Percentiles rank a stretch among this genome's conserved stretches.
These are phyloP conservation scores for Hymenochirus boettgeri DNA, from an alignment of 2,113 vertebrate genomes.

Conservation along the genomic window DNA sequence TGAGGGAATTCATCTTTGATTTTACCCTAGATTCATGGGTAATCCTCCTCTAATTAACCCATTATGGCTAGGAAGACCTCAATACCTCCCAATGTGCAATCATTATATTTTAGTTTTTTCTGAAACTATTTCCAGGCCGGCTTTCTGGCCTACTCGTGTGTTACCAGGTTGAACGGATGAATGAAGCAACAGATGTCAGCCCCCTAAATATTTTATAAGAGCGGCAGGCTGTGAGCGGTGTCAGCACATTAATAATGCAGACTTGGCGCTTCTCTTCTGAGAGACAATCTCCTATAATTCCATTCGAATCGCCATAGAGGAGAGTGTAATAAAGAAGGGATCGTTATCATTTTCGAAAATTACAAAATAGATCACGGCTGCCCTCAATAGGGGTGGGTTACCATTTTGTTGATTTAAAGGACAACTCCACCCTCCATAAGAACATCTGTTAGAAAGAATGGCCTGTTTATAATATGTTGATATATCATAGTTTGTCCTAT, in stretches of 20 bases:
- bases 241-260: conserved; percentile 12
- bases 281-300: background rate
- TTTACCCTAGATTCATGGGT: too few relatives aligned
- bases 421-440: too few relatives aligned
- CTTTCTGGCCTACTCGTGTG: background rate
- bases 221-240: conserved; percentile 7
- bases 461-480: too few relatives aligned
- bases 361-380: too few relatives aligned
- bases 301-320: too few relatives aligned
- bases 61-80: background rate
- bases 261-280: background rate
- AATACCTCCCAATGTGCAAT: background rate
- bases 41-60: background rate
- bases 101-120: background rate
- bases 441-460: too few relatives aligned
- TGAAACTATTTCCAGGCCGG: background rate
- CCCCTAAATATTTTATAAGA: conserved; percentile 22
- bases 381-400: too few relatives aligned
- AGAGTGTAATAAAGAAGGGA: too few relatives aligned
- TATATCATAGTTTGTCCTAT: too few relatives aligned
- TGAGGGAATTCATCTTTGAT: background rate
- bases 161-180: background rate
- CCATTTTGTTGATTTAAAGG: too few relatives aligned
- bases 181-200: background rate
- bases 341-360: too few relatives aligned